Percentiles rank a stretch among this genome's conserved stretches.
These are phyloP conservation scores for Palythoa caribaeorum DNA, from an alignment of 92 coral and sea anemone genomes.

Conservation along the genomic window DNA sequence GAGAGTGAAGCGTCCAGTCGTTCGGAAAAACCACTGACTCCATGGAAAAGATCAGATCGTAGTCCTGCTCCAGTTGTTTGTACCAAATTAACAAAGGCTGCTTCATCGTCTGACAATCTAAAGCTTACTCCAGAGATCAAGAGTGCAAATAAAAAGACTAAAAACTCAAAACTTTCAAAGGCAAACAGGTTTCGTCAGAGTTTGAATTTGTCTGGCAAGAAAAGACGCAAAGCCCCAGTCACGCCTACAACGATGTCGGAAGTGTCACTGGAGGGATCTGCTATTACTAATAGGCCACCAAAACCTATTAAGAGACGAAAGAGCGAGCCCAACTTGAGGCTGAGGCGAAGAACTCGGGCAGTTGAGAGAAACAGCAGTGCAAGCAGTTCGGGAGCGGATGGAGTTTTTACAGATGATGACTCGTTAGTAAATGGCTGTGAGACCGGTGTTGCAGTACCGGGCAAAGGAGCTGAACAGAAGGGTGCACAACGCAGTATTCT, in stretches of 20 bases:
- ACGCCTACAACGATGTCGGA: constrained; percentile 50
- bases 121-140: constrained; percentile 22
- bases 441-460: not conserved
- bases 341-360: constrained; percentile 18
- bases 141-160: constrained; percentile 50
- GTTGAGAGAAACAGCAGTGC: constrained; percentile 22
- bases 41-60: constrained; percentile 47
- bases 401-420: constrained; percentile 7
- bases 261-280: constrained; percentile 28
- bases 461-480: not conserved
- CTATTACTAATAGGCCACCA: constrained; percentile 6
- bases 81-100: constrained; percentile 43
- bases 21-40: constrained; percentile 17
- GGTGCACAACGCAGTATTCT: not conserved
- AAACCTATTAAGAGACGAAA: constrained; percentile 44
- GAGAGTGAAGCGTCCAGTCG: constrained; percentile 31
- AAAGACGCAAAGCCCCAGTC: constrained; percentile 67
- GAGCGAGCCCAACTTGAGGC: constrained; percentile 41
- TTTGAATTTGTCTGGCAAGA: constrained; percentile 76
- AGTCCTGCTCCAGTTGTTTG: constrained; percentile 45
- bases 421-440: not conserved
- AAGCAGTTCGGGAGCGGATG: not conserved
- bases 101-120: constrained; percentile 16
- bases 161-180: constrained; percentile 62
- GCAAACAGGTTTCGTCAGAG: constrained; percentile 85